A percentile compares a stretch with the other conserved stretches of the same genome.
phyloP scores from a whole-genome alignment of 1,140 invertebrate genomes.

The Drosophila kurseongensis region DNA sequence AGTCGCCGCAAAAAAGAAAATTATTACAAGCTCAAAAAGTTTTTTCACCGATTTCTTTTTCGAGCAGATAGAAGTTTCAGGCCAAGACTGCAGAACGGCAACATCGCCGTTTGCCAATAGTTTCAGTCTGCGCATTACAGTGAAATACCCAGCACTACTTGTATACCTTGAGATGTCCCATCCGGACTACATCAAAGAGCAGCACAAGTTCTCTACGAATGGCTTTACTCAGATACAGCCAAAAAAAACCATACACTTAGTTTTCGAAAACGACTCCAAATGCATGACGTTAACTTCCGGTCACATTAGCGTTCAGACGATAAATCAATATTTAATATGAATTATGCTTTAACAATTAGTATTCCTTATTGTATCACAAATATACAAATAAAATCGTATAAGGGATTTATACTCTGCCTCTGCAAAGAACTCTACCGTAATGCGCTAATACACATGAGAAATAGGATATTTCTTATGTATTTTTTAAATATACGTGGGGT shows the following conservation, averaged over 20 bases:
- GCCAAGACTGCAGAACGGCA: constrained; percentile 35
- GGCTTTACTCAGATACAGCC: constrained; percentile 79
- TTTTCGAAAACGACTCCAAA: constrained; percentile 50
- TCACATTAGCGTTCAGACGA: constrained; percentile 53
- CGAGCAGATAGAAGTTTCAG: constrained; percentile 44
- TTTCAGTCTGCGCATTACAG: constrained; percentile 66
- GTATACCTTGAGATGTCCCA: constrained; percentile 78
- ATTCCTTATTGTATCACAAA: no score
- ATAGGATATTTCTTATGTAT: no score
- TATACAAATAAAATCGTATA: no score
- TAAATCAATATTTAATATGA: constrained; percentile 67
- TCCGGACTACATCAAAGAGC: constrained; percentile 36
- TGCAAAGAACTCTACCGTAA: no score
- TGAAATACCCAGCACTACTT: constrained; percentile 68
- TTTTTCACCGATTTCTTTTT: not conserved
- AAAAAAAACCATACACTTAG: constrained; percentile 60
- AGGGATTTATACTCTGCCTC: no score
- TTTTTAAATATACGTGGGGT: no score
- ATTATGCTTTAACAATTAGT: no score
- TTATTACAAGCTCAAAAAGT: not conserved
- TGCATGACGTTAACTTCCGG: constrained; percentile 38
- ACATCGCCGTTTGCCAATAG: constrained; percentile 71
- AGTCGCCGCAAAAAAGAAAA: not conserved
- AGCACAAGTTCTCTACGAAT: constrained; percentile 80
- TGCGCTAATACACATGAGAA: no score